A percentile compares a stretch with the other conserved stretches of the same genome.
These are phyloP conservation scores for Brachionus asplanchnoidis DNA, from an alignment of 1,140 invertebrate species.

Conservation along the genomic window DNA sequence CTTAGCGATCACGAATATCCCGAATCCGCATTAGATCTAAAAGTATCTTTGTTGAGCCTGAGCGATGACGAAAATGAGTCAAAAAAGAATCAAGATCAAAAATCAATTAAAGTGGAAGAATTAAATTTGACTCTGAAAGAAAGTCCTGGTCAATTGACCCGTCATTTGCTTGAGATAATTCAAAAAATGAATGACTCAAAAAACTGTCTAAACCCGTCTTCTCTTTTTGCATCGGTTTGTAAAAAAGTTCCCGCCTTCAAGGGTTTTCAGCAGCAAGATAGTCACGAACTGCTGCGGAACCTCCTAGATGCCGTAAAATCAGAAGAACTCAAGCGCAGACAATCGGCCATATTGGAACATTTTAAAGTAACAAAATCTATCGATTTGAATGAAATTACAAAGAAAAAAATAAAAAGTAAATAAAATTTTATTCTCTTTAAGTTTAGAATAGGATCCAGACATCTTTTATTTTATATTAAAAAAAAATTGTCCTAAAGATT, in stretches of 20 bases:
- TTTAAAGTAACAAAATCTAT: conserved; percentile 50
- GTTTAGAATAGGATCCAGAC: background rate
- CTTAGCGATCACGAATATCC: conserved; percentile 16
- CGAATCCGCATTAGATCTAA: background rate
- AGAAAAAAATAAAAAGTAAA: conserved; percentile 63
- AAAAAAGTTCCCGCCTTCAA: conserved; percentile 70
- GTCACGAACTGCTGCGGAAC: conserved; percentile 84
- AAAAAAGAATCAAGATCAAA: background rate
- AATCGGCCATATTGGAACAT: conserved; percentile 52
- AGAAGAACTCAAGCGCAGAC: conserved; percentile 59
- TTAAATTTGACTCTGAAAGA: background rate
- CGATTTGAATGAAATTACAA: conserved; percentile 67
- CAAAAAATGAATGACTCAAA: conserved; percentile 10
- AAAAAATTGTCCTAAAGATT: background rate
- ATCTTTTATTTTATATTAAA: background rate
- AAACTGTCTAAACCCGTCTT: background rate
- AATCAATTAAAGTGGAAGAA: background rate
- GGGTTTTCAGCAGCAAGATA: conserved; percentile 90
- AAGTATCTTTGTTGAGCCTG: background rate
- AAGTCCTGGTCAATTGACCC: background rate
- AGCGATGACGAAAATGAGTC: conserved; percentile 2
- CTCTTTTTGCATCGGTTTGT: background rate
- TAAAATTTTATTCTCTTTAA: background rate
- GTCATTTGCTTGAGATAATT: background rate
- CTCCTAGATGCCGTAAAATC: conserved; percentile 74